Percentiles rank a stretch among this genome's conserved stretches.
Evolutionary conservation across 2,888 invertebrate species (phyloP).

Genomic region (Corbicula japonica): DNA sequence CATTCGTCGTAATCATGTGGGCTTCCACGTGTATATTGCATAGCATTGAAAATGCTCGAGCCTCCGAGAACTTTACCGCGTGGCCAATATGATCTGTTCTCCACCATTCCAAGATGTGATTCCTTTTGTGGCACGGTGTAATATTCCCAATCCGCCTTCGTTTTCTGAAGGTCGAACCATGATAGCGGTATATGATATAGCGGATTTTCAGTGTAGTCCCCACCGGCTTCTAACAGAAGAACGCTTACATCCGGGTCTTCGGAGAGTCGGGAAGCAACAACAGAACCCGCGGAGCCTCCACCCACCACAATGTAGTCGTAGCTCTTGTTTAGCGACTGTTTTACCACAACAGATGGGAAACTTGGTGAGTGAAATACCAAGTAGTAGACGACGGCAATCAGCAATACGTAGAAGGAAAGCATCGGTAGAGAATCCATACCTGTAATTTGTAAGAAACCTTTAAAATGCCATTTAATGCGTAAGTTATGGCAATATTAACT

Average conservation of each 20-base stretch:
- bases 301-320: slow-evolving; percentile 80
- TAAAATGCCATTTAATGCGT: too few relatives aligned
- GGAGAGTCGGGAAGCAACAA: slow-evolving; percentile 86
- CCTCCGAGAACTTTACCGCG: slow-evolving; percentile 96
- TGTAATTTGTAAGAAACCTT: too few relatives aligned
- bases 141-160: slow-evolving; percentile 84
- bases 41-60: slow-evolving; percentile 94
- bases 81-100: slow-evolving; percentile 93
- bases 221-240: slow-evolving; percentile 87
- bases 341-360: too few relatives aligned
- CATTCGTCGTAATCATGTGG: slow-evolving; percentile 94
- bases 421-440: too few relatives aligned
- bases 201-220: slow-evolving; percentile 84
- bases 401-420: too few relatives aligned
- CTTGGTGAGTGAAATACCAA: too few relatives aligned
- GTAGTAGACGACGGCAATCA: too few relatives aligned
- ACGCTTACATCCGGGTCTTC: slow-evolving; percentile 81
- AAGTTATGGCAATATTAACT: too few relatives aligned
- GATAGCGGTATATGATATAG: slow-evolving; percentile 87
- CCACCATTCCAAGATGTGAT: slow-evolving; percentile 18
- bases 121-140: slow-evolving; percentile 86
- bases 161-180: slow-evolving; percentile 80
- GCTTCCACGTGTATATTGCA: slow-evolving; percentile 95
- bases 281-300: slow-evolving; percentile 87
- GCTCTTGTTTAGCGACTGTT: too few relatives aligned